Conservation (phyloP, 2,797 vertebrate genomes). For the Thamnophis elegans region DNA sequence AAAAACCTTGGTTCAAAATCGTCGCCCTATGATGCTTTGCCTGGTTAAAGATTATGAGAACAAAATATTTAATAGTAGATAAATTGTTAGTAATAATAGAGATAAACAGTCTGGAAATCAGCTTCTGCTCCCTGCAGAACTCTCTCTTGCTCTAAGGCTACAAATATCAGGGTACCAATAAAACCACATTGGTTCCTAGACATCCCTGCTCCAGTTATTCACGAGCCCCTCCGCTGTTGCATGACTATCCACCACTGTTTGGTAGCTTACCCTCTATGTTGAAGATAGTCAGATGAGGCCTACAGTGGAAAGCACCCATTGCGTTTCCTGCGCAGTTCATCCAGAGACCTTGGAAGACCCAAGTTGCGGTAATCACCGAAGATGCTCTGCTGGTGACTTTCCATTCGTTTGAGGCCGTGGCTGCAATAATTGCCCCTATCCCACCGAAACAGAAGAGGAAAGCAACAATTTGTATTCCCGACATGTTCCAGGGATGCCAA, state of each 20-base stretch:
- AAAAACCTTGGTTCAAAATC: neutral
- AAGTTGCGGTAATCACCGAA: slow-evolving; percentile 92
- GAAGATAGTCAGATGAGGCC: slow-evolving; percentile 86
- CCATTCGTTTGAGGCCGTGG: slow-evolving; percentile 89
- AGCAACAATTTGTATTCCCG: slow-evolving; percentile 83
- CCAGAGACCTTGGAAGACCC: slow-evolving; percentile 93
- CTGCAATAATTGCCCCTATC: slow-evolving; percentile 81
- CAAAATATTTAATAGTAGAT: neutral
- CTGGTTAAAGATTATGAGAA: neutral
- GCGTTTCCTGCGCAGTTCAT: slow-evolving; percentile 92
- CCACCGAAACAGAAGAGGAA: slow-evolving; percentile 83
- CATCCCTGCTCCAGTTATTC: neutral
- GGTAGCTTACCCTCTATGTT: slow-evolving; percentile 82
- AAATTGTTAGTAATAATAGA: neutral
- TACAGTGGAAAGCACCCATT: slow-evolving; percentile 85
- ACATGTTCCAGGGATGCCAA: slow-evolving; percentile 70
- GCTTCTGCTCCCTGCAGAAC: neutral
- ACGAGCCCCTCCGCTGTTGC: neutral
- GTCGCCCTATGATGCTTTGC: neutral
- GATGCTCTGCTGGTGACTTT: slow-evolving; percentile 87
- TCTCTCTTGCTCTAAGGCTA: neutral
- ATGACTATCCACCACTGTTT: neutral
- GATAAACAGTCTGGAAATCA: neutral
- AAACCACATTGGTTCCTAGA: neutral
- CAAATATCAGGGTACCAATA: neutral